Evolutionary conservation across 2,113 vertebrate genomes (phyloP).

Genomic region (Hippocampus abdominalis): DNA sequence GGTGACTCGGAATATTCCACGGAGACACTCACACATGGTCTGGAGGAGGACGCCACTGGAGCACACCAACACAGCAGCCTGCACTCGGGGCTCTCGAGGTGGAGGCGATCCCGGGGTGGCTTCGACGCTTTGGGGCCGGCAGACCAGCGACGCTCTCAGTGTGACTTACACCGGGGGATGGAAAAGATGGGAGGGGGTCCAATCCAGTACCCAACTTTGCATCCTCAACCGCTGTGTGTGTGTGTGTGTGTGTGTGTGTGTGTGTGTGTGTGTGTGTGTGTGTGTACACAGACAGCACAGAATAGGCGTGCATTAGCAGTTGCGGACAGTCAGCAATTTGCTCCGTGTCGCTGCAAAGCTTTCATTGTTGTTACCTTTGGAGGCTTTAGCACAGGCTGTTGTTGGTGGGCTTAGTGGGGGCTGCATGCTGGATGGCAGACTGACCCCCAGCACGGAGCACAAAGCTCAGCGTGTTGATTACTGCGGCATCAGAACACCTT

Average conservation of each 20-base stretch:
- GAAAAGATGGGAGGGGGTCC: slow-evolving; percentile 25
- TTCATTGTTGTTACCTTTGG: slow-evolving; percentile 61
- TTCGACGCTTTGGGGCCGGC: slow-evolving; percentile 31
- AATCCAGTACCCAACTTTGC: slow-evolving; percentile 28
- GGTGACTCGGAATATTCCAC: slow-evolving; percentile 75
- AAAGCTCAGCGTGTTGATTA: slow-evolving; percentile 1
- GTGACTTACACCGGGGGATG: slow-evolving; percentile 20
- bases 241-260: slow-evolving; percentile 18
- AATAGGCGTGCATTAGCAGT: slow-evolving; percentile 61
- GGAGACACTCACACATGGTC: slow-evolving; percentile 79
- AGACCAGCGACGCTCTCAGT: slow-evolving; percentile 20
- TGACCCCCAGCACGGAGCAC: slow-evolving; percentile 33
- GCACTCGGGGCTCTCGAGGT: slow-evolving; percentile 19
- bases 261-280: slow-evolving; percentile 14
- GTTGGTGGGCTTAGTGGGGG: slow-evolving; percentile 71
- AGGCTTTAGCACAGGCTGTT: slow-evolving; percentile 71
- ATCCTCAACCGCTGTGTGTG: slow-evolving; percentile 9
- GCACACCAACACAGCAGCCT: slow-evolving; percentile 34
- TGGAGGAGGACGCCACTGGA: slow-evolving; percentile 30
- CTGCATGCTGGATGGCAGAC: slow-evolving; percentile 56
- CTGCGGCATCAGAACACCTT: slow-evolving; percentile 1
- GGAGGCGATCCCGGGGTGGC: slow-evolving; percentile 20
- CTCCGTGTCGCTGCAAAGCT: slow-evolving; percentile 59
- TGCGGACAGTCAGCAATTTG: slow-evolving; percentile 77
- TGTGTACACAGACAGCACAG: slow-evolving; percentile 49